Evolutionary conservation across 2,888 invertebrate genomes (phyloP), one percentile per base, ranked within the genome.

Genomic region (Oscheius sp.): DNA sequence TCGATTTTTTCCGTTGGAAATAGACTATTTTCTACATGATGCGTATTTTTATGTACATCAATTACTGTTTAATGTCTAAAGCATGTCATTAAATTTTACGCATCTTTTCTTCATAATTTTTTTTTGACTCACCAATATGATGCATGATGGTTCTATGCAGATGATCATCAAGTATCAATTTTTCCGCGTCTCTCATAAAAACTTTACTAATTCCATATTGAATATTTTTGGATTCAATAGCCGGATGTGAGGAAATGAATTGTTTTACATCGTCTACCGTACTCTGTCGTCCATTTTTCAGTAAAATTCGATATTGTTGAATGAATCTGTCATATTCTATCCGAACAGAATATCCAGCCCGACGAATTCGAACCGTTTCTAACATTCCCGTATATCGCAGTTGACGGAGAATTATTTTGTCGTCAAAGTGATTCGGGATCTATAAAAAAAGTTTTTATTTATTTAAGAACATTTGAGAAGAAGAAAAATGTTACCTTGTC

Each of bases 381-480:
- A 96, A 86, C 95, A 95, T 96, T 71, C 96, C 96, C 0, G 95
- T 95, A 87, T 96, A 96, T 9, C 95, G 90, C 68, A 96, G 89
- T 86, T 93, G 92, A 59, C 94, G 89, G 83, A 94, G 92, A 8
- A 95, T 94, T 0, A 94, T 93, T 73, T 93, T 93, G 82, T 95
- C 93, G 87, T 95, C 94, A 87, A 95, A 95, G 77, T 91, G 91
- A 86, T 94, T 94, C 0, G 95, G 92, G 73, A 93, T 91, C 90
- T 90, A 82, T 2, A 85, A 20, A 4, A 26, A n/a, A n/a, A n/a
- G n/a, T n/a, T n/a, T n/a, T n/a, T n/a, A n/a, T n/a, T n/a, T n/a
- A 8, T 17, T 45, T 20, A 14, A 17, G 6, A 20, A 9, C n/a
- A 14, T 17, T 45, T 36, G 8, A 9, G 8, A 36, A 12, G 36